These are phyloP conservation scores for Caenorhabditis brenneri DNA, from an alignment of 1,140 invertebrate species.

Conservation along the genomic window DNA sequence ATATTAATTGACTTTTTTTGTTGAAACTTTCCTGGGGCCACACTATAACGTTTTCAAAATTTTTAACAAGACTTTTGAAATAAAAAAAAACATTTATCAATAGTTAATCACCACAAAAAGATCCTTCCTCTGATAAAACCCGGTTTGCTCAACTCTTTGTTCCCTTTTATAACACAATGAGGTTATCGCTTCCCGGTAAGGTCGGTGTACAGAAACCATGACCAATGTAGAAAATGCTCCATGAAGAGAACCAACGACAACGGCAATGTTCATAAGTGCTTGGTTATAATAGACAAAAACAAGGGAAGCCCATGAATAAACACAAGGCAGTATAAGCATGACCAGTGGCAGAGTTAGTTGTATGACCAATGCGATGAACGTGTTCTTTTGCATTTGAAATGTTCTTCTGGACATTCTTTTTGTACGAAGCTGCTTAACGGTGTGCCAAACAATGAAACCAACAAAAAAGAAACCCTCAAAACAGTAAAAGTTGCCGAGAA, in stretches of 20 bases:
- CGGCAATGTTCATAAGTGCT: neutral
- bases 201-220: neutral
- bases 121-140: no score
- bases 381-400: neutral
- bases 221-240: neutral
- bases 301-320: neutral
- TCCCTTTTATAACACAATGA: no score
- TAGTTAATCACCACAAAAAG: no score
- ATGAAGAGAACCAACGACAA: neutral
- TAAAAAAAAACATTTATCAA: no score
- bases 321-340: neutral
- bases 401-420: neutral
- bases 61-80: no score
- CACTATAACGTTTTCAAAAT: no score
- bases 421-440: neutral
- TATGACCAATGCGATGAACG: neutral
- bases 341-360: neutral
- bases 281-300: neutral
- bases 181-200: neutral
- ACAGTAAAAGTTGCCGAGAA: neutral
- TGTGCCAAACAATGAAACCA: neutral
- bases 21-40: no score
- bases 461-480: neutral
- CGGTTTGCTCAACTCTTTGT: no score
- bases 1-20: no score